These are phyloP conservation scores for Cricetomys ansorgei DNA, from an alignment of 2,113 vertebrate species.

Conservation along the genomic window DNA sequence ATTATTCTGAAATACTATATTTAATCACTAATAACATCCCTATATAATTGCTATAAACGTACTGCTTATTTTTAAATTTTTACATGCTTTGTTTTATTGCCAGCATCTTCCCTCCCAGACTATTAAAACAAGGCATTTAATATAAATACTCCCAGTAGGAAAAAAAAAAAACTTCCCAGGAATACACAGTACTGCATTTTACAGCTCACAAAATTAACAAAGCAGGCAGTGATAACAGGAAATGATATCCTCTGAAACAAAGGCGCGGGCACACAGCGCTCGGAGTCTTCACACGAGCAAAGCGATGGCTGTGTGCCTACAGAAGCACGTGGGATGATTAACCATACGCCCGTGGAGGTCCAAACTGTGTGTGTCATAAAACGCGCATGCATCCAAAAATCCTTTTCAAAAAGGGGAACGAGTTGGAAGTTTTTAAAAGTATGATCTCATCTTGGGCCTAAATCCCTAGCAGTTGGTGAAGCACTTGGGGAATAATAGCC, in stretches of 20 bases:
- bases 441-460: slow-evolving; percentile 14
- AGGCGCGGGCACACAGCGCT: slow-evolving; percentile 2
- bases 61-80: slow-evolving; percentile 63
- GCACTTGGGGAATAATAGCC: slow-evolving; percentile 29
- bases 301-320: not conserved
- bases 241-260: slow-evolving; percentile 46
- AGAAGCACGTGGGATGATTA: not conserved
- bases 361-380: not conserved
- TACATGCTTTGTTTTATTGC: slow-evolving; percentile 59
- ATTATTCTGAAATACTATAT: slow-evolving; percentile 54
- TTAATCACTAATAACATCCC: slow-evolving; percentile 62
- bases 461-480: not conserved
- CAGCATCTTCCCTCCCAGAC: slow-evolving; percentile 48
- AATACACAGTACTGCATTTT: slow-evolving; percentile 69
- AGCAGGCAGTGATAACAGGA: slow-evolving; percentile 37
- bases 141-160: slow-evolving; percentile 59
- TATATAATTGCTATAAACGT: slow-evolving; percentile 48
- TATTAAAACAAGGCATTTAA: slow-evolving; percentile 64
- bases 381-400: slow-evolving; percentile 20
- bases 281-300: not conserved
- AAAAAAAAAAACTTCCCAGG: not conserved
- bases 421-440: slow-evolving; percentile 39
- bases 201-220: slow-evolving; percentile 70
- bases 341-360: not conserved
- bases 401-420: not conserved